Percentiles rank a stretch among this genome's conserved stretches.
Evolutionary conservation across 2,888 invertebrate genomes (phyloP).

Genomic region (Hoplodrina ambigua): DNA sequence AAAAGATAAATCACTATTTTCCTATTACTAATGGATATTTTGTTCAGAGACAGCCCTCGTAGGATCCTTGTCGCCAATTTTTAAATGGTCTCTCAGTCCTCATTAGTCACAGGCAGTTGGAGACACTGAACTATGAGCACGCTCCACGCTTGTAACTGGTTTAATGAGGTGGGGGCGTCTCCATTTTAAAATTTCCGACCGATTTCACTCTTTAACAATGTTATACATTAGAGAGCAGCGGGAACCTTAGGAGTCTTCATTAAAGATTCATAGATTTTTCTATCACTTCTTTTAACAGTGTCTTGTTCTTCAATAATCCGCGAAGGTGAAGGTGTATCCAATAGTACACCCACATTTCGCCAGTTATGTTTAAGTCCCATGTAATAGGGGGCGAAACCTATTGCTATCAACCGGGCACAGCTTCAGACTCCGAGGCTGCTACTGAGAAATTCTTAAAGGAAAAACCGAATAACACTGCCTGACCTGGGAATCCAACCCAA

Average conservation of each 20-base stretch:
- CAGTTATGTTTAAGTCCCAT: no score
- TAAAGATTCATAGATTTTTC: background rate
- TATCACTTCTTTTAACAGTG: background rate
- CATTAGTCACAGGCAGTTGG: conserved; percentile 66
- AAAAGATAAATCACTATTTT: conserved; percentile 19
- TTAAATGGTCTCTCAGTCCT: conserved; percentile 56
- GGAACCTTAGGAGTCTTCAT: background rate
- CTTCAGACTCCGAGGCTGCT: no score
- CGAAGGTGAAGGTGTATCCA: no score
- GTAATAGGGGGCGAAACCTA: no score
- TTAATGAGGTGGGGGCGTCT: conserved; percentile 62
- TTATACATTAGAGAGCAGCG: conserved; percentile 26
- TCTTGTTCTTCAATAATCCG: conserved; percentile 10
- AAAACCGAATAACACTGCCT: no score
- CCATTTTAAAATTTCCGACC: conserved; percentile 60
- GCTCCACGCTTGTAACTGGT: conserved; percentile 61
- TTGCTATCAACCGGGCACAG: no score
- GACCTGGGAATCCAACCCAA: no score
- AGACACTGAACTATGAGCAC: conserved; percentile 60
- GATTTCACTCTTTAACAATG: conserved; percentile 56
- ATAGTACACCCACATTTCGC: no score
- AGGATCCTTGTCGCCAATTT: conserved; percentile 31
- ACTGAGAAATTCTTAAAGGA: no score
- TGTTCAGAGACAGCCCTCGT: conserved; percentile 9
- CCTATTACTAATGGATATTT: conserved; percentile 17